phyloP scores from a whole-genome alignment of 2,888 invertebrate genomes.

The Hartigia nigra region DNA sequence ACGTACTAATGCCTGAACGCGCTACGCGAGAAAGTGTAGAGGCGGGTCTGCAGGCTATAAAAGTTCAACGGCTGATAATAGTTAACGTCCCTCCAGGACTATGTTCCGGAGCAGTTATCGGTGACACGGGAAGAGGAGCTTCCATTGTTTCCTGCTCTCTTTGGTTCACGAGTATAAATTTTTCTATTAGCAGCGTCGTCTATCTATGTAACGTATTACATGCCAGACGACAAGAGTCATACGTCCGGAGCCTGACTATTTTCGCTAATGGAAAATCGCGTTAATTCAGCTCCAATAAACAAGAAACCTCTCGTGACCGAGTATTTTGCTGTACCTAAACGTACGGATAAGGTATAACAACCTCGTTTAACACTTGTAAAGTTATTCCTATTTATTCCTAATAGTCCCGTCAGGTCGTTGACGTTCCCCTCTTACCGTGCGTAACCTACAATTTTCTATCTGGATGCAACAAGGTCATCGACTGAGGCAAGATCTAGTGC shows the following conservation, averaged over 20 bases:
- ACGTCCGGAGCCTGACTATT: conserved; percentile 1
- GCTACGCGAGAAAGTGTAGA: conserved; percentile 23
- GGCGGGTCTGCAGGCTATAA: conserved; percentile 18
- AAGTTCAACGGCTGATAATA: conserved; percentile 33
- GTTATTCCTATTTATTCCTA: not conserved
- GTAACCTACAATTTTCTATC: not conserved
- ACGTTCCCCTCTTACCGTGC: not conserved
- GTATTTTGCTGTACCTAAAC: not conserved
- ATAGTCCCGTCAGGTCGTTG: not conserved
- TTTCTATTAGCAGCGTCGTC: not conserved
- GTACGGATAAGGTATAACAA: not conserved
- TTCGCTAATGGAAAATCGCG: not conserved
- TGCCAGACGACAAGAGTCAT: not conserved
- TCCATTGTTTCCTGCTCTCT: conserved; percentile 5
- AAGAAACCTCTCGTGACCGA: not conserved
- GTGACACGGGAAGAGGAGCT: conserved; percentile 8
- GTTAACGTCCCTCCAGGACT: conserved; percentile 15
- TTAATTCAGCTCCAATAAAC: conserved; percentile 20
- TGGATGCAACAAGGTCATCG: not conserved
- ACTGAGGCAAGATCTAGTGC: not conserved
- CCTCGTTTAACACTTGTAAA: not conserved
- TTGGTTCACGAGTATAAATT: not conserved
- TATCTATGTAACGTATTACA: not conserved
- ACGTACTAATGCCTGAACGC: conserved; percentile 12
- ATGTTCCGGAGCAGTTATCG: not conserved